Percentiles rank a stretch among this genome's conserved stretches.
Evolutionary conservation across 1,140 invertebrate genomes (phyloP).

Genomic region (Alviniconcha marisindica): DNA sequence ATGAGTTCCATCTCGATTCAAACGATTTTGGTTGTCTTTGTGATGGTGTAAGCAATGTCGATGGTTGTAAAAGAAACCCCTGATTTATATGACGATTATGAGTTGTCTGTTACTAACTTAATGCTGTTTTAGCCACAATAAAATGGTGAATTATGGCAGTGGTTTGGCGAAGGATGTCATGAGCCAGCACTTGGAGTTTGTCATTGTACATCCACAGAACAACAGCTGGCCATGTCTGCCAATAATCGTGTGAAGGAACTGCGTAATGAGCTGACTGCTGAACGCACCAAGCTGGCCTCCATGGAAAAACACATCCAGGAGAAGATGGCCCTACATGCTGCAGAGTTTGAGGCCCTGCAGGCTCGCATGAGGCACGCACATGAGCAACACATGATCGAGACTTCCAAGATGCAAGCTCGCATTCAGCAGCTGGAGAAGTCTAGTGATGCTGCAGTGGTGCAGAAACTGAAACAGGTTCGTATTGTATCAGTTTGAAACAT

Average conservation of each 20-base stretch:
- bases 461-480: constrained; percentile 62
- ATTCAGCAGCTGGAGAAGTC: constrained; percentile 61
- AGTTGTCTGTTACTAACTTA: too few relatives aligned
- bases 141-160: too few relatives aligned
- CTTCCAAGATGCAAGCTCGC: constrained; percentile 51
- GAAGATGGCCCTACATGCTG: constrained; percentile 72
- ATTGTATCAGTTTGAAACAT: too few relatives aligned
- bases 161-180: too few relatives aligned
- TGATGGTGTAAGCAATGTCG: too few relatives aligned
- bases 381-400: constrained; percentile 79
- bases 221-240: constrained; percentile 63
- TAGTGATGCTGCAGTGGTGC: constrained; percentile 51
- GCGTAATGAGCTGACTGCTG: constrained; percentile 83
- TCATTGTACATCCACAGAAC: too few relatives aligned
- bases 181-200: too few relatives aligned
- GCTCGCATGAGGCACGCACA: constrained; percentile 80
- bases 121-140: too few relatives aligned
- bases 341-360: constrained; percentile 80
- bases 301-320: constrained; percentile 80
- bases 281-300: constrained; percentile 79
- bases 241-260: constrained; percentile 82
- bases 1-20: too few relatives aligned
- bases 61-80: too few relatives aligned
- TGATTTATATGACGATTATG: too few relatives aligned
- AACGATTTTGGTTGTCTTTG: too few relatives aligned